Evolutionary conservation across 2,888 invertebrate genomes (phyloP), one percentile per base, ranked within the genome.

Genomic region (Agriopis marginaria): DNA sequence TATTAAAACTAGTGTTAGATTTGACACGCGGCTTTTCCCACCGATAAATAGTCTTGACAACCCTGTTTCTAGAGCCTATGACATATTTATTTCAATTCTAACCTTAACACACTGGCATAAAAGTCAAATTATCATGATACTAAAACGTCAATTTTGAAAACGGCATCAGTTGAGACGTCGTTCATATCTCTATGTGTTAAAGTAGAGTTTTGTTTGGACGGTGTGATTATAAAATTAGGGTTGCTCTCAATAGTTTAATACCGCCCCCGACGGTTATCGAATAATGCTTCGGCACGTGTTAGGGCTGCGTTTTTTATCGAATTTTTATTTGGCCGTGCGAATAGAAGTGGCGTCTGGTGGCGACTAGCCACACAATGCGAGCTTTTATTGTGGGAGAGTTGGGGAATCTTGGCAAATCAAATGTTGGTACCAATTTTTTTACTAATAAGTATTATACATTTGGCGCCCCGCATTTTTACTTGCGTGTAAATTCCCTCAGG

Each of bases 1-100:
- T 93, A 93, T 93, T 94, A 93, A 92, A 93, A 92, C 92, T 93
- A 91, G 94, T 94, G 94, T 94, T 92, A 93, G 92, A 92, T 81
- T 85, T 92, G 93, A 94, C 94, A 94, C 94, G 93, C 91, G 93
- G 87, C 91, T 86, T 86, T 93, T 93, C 93, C 93, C 93, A 92
- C 94, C 93, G 92, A 93, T 93, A 93, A 93, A 93, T 92, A 91
- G 90, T 86, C 82, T 83, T 87, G 87, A 83, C 89, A 91, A 86
- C 89, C 91, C 89, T 90, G 84, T 82, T 83, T 77, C 79, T 75
- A 9, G 14, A 12, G 32, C 32, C 32, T 44, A 70, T 78, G 78
- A 73, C 72, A 70, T 68, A 59, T 39, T 17, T 7, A 77, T 62
- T 11, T 68, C 0, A 85, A 79, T 75, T 39, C 64, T 61, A 79